A percentile compares a stretch with the other conserved stretches of the same genome.
Evolutionary conservation across 1,140 invertebrate species (phyloP).

Genomic region (Adelges cooleyi): DNA sequence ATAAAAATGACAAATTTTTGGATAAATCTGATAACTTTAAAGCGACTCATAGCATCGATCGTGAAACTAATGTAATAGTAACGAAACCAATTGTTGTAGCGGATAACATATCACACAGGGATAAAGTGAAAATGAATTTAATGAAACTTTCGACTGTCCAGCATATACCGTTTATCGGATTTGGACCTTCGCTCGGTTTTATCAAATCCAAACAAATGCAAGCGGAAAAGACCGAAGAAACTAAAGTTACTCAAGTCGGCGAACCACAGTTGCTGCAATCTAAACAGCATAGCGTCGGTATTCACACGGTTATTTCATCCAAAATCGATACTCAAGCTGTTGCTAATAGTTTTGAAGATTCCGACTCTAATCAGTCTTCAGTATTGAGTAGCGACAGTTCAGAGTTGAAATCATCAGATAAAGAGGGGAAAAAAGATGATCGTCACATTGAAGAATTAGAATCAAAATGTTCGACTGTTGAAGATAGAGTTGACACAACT

Average conservation of each 20-base stretch:
- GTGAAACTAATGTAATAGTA: background rate
- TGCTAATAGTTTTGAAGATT: background rate
- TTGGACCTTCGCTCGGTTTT: background rate
- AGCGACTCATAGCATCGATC: background rate
- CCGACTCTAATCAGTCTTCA: background rate
- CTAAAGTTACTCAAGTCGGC: too few relatives aligned
- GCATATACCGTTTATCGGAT: background rate
- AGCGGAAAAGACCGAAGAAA: background rate
- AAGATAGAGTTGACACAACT: too few relatives aligned
- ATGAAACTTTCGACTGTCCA: background rate
- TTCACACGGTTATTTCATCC: too few relatives aligned
- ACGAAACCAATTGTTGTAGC: background rate
- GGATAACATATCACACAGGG: background rate
- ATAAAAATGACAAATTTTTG: background rate
- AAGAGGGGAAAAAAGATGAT: too few relatives aligned
- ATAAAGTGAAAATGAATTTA: constrained; percentile 26
- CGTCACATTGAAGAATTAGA: too few relatives aligned
- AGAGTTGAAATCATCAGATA: too few relatives aligned
- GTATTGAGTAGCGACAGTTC: background rate
- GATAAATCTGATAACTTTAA: background rate
- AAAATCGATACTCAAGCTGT: too few relatives aligned
- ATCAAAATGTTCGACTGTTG: too few relatives aligned
- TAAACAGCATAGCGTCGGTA: too few relatives aligned
- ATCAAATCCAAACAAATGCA: background rate
- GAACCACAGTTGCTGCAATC: too few relatives aligned